Evolutionary conservation across 2,888 invertebrate genomes (phyloP).

Genomic region (Cybosia mesomella): DNA sequence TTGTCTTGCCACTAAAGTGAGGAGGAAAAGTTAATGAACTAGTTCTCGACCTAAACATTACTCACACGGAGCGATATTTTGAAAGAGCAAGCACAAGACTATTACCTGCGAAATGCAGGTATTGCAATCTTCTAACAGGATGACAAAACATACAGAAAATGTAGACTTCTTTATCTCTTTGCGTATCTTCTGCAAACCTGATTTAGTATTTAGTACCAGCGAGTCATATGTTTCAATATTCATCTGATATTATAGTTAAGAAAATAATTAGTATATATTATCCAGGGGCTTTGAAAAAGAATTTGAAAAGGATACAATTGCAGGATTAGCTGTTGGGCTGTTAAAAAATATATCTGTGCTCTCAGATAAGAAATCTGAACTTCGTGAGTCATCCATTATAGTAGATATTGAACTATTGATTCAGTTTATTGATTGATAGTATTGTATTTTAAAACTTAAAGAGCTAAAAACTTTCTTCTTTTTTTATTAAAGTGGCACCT

Average conservation of each 20-base stretch:
- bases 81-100: background rate
- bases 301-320: conserved; percentile 65
- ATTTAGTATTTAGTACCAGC: conserved; percentile 63
- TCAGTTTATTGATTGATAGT: background rate
- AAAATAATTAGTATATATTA: conserved; percentile 18
- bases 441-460: background rate
- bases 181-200: conserved; percentile 44
- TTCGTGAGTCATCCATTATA: conserved; percentile 72
- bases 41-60: too few relatives aligned
- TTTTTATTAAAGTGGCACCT: too few relatives aligned
- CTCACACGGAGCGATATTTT: too few relatives aligned
- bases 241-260: conserved; percentile 53
- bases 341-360: conserved; percentile 49
- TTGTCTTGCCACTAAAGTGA: too few relatives aligned
- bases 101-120: conserved; percentile 69
- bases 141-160: conserved; percentile 57
- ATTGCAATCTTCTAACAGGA: conserved; percentile 64
- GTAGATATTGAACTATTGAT: background rate
- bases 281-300: background rate
- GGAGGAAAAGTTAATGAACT: too few relatives aligned
- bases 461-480: too few relatives aligned
- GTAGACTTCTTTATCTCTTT: conserved; percentile 48
- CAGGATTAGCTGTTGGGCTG: conserved; percentile 37
- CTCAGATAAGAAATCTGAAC: conserved; percentile 66
- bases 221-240: conserved; percentile 57